These are phyloP conservation scores for Argyra leucocephala DNA, from an alignment of 2,888 invertebrate species.

Conservation along the genomic window DNA sequence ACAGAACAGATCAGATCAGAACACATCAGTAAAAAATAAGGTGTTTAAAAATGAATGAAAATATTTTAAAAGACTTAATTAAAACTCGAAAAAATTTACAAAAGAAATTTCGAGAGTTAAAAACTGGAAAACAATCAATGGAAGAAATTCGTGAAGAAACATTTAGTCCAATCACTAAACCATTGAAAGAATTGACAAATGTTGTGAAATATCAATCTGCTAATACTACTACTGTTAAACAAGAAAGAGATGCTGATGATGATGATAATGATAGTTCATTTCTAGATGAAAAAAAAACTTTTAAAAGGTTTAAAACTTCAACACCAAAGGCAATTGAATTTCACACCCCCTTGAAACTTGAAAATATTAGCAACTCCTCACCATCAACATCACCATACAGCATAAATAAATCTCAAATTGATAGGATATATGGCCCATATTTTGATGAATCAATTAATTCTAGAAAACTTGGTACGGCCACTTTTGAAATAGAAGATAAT, in stretches of 20 bases:
- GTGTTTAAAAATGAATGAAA: conserved; percentile 11
- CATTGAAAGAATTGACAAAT: neutral
- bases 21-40: neutral
- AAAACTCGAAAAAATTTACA: conserved; percentile 13
- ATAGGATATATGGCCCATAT: neutral
- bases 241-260: no score
- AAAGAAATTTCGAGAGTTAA: neutral
- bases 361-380: neutral
- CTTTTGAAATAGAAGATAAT: neutral
- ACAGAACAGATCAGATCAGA: neutral
- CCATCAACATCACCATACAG: neutral
- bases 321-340: no score
- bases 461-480: neutral
- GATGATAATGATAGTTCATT: neutral
- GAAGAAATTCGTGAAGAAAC: no score
- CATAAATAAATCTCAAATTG: neutral
- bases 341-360: neutral
- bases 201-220: neutral
- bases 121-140: no score
- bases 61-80: conserved; percentile 13
- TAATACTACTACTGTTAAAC: no score
- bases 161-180: neutral
- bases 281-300: neutral
- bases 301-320: no score
- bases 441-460: neutral